Evolutionary conservation across 2,113 vertebrate genomes (phyloP).

Genomic region (Gymnogyps californianus): DNA sequence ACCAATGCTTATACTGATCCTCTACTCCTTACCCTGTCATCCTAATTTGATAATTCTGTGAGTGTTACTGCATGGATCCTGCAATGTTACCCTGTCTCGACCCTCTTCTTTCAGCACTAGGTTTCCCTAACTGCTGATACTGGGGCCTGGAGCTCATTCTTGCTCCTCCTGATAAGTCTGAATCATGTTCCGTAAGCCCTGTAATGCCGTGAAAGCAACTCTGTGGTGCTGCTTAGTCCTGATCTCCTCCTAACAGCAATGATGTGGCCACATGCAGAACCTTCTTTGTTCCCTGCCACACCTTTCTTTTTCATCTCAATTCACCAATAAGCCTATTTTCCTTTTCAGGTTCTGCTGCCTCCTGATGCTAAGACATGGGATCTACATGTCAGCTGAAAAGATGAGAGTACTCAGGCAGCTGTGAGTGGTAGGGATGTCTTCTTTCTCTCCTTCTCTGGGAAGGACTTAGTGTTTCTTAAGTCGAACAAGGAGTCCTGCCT

Average conservation of each 20-base stretch:
- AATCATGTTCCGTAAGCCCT: not conserved
- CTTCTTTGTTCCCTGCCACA: not conserved
- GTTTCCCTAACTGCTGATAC: not conserved
- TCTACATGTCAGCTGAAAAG: not conserved
- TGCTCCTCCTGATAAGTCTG: not conserved
- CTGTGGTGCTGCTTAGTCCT: not conserved
- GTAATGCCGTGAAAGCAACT: not conserved
- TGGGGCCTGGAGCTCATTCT: not conserved
- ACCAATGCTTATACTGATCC: not conserved
- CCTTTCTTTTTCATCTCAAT: not conserved
- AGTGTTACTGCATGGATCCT: not conserved
- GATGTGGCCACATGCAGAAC: not conserved
- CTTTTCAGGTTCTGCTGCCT: not conserved
- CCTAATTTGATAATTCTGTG: not conserved
- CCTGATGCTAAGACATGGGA: not conserved
- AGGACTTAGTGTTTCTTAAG: not conserved
- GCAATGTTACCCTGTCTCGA: not conserved
- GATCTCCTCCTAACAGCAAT: not conserved
- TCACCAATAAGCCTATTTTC: not conserved
- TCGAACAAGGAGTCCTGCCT: not conserved
- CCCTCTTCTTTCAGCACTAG: not conserved
- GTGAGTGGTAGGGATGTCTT: not conserved
- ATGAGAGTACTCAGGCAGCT: not conserved
- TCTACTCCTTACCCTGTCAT: not conserved
- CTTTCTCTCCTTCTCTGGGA: not conserved